Conservation (phyloP, 2,797 vertebrate species). For the Taeniopygia guttata region DNA sequence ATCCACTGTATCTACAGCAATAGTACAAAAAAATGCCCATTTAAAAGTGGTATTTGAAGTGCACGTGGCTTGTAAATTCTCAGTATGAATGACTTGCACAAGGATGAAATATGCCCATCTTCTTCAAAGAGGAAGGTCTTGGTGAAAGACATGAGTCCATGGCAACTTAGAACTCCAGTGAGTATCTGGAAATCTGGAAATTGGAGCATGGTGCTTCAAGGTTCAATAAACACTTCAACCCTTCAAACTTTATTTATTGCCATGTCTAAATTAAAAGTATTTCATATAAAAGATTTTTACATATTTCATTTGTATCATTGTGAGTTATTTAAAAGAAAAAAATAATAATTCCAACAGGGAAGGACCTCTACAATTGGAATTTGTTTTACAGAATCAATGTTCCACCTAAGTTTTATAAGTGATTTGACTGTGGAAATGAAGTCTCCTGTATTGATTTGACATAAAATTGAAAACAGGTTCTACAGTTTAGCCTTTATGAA, state of each 20-base stretch:
- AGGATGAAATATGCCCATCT: neutral
- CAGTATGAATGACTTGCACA: neutral
- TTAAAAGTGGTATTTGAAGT: neutral
- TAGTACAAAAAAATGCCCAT: neutral
- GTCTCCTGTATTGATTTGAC: neutral
- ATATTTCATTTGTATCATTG: neutral
- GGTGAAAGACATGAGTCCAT: neutral
- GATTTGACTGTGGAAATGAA: neutral
- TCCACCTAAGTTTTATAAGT: neutral
- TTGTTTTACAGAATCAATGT: neutral
- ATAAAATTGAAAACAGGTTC: neutral
- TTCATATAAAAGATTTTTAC: neutral
- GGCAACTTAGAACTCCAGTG: neutral
- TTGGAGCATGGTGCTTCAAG: neutral
- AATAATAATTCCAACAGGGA: neutral
- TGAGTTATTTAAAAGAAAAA: neutral
- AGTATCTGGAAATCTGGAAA: neutral
- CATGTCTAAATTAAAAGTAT: neutral
- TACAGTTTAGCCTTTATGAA: neutral
- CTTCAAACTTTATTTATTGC: neutral
- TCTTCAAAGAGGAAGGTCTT: neutral
- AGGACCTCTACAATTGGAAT: neutral
- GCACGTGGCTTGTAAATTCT: neutral
- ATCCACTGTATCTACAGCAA: neutral
- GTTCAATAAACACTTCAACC: neutral